phyloP scores from a whole-genome alignment of 92 coral and sea anemone genomes.

The Parazoanthus darwini region DNA sequence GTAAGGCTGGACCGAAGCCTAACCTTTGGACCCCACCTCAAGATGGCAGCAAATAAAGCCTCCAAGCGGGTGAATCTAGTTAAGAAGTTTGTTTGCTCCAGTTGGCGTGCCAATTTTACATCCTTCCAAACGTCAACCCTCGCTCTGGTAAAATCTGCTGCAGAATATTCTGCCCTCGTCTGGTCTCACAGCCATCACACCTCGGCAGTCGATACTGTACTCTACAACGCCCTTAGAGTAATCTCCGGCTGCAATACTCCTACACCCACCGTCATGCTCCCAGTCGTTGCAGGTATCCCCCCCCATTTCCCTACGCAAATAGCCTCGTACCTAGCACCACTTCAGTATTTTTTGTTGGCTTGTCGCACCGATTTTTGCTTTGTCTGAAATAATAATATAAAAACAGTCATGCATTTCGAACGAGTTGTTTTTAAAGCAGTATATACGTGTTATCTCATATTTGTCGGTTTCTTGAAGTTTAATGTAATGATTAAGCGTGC shows the following conservation, averaged over 20 bases:
- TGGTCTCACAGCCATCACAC: slow-evolving; percentile 20
- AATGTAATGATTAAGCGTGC: background rate
- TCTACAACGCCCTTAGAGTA: background rate
- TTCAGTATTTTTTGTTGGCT: background rate
- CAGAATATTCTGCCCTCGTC: slow-evolving; percentile 19
- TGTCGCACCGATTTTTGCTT: too few species aligned
- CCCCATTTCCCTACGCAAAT: background rate
- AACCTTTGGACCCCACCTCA: background rate
- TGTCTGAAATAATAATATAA: too few species aligned
- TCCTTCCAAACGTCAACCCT: slow-evolving; percentile 19
- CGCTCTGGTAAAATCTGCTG: background rate
- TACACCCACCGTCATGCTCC: slow-evolving; percentile 4
- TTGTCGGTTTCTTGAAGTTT: background rate
- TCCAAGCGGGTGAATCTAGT: slow-evolving; percentile 15
- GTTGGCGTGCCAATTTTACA: slow-evolving; percentile 8
- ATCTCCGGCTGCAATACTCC: background rate
- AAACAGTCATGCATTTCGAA: too few species aligned
- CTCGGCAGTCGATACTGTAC: background rate
- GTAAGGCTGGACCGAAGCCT: slow-evolving; percentile 23
- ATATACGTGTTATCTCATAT: too few species aligned
- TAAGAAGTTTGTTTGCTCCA: slow-evolving; percentile 21
- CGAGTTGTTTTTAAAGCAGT: too few species aligned
- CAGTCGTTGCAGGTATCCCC: background rate
- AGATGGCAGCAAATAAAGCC: slow-evolving; percentile 11
- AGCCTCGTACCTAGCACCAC: background rate